Percentiles rank a stretch among this genome's conserved stretches.
phyloP scores from a whole-genome alignment of 2,797 vertebrate species.

The Enoplosus armatus region DNA sequence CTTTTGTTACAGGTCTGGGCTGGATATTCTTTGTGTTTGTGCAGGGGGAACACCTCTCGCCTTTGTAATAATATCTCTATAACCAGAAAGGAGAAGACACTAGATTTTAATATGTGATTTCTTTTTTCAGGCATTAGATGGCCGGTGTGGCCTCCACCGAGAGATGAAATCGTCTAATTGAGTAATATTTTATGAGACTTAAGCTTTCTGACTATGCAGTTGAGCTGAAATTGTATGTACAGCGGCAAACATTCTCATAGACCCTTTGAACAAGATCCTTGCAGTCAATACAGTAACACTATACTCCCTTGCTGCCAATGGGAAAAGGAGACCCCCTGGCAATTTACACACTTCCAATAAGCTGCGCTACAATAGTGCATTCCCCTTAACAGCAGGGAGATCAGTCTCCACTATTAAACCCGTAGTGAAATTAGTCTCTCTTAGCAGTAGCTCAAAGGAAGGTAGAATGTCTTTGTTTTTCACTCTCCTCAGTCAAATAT shows the following conservation, averaged over 20 bases:
- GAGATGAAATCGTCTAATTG: constrained; percentile 26
- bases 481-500: background rate
- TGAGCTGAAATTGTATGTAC: constrained; percentile 23
- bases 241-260: background rate
- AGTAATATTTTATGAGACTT: constrained; percentile 27
- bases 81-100: constrained; percentile 21
- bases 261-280: constrained; percentile 28
- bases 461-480: constrained; percentile 15
- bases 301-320: constrained; percentile 36
- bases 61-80: constrained; percentile 46
- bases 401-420: constrained; percentile 26
- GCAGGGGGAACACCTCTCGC: constrained; percentile 22
- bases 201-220: constrained; percentile 12
- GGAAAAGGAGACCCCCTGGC: constrained; percentile 37
- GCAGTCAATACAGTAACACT: constrained; percentile 30
- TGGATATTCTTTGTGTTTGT: constrained; percentile 60
- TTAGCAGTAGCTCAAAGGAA: constrained; percentile 25
- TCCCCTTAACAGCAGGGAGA: constrained; percentile 24
- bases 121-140: constrained; percentile 10
- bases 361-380: constrained; percentile 36
- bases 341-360: constrained; percentile 48
- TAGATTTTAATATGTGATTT: constrained; percentile 44
- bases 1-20: constrained; percentile 41
- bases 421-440: constrained; percentile 23
- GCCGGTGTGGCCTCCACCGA: constrained; percentile 1